Evolutionary conservation across 2,888 invertebrate genomes (phyloP), one percentile per base, ranked within the genome.

Genomic region (Tethea ocularis): DNA sequence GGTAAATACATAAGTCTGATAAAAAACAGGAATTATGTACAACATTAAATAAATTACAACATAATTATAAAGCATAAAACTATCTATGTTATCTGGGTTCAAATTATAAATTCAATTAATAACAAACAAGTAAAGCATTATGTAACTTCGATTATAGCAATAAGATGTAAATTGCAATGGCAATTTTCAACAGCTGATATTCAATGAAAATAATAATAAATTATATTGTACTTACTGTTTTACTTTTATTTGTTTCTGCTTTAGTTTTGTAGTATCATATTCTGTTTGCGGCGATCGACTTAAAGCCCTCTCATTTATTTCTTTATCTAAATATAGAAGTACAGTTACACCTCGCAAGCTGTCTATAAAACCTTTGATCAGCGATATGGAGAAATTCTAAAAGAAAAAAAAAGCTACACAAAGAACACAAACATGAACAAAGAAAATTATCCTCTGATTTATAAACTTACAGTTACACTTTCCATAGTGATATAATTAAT

Each of bases 331-430:
- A 83, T 96, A 96, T 80, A 96, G 95, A 68, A 97, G 93, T 59
- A 96, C 95, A 20, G 95, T 93, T 75, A 96, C 95, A 66, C 97
- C 97, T 77, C 95, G 95, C 67, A 97, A 93, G 84, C 97, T 97
- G 86, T 97, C 97, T 79, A 95, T 94, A 64, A 96, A 91, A 7
- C 97, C 97, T 83, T 95, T 95, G 72, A 95, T 93, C 72, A 96
- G 88, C 60, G 96, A 95, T 76, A 94, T 88, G 61, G 94, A 84
- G 82, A 96, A 94, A 82, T 94, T 94, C 96, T 96, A 88, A 72
- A 94, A 93, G 75, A 79, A 80, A 76, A 79, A 78, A 74, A 70
- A 68, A 59, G 67, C 60, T 64, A 56, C 62, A 58, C 61, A 68
- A 77, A 74, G 71, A 77, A 75, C 10, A 33, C 33, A 33, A 20